Evolutionary conservation across 1,140 invertebrate species (phyloP).

Genomic region (Sminthurinus signatus): DNA sequence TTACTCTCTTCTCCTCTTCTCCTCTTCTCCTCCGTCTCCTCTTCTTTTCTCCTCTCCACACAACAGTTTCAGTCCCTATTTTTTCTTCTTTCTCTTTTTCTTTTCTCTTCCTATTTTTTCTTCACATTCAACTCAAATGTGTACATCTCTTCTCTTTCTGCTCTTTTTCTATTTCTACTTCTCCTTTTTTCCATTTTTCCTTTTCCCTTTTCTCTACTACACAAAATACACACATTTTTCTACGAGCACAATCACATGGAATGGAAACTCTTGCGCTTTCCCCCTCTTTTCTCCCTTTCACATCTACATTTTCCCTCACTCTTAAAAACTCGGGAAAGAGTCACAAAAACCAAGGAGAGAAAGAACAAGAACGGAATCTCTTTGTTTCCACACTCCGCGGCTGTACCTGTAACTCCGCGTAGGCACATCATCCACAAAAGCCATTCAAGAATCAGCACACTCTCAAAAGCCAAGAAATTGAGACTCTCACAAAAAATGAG

Average conservation of each 20-base stretch:
- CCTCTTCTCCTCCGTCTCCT: neutral
- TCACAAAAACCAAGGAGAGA: neutral
- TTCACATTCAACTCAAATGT: neutral
- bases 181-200: no score
- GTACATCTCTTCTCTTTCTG: neutral
- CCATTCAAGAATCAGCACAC: neutral
- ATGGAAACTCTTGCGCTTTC: no score
- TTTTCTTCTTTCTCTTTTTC: neutral
- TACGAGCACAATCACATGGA: no score
- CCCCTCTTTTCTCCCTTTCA: neutral
- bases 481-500: no score
- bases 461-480: no score
- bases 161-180: neutral
- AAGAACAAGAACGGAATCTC: neutral
- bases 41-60: neutral
- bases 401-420: neutral
- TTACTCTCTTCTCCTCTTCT: neutral
- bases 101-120: neutral
- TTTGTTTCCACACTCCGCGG: neutral
- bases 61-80: slow-evolving; percentile 6
- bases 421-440: neutral
- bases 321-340: no score
- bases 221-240: no score
- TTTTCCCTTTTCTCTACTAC: no score
- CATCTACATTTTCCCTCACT: neutral